Percentiles rank a stretch among this genome's conserved stretches.
Conservation (phyloP, 2,888 invertebrate species). For the Agrotis ipsilon region DNA sequence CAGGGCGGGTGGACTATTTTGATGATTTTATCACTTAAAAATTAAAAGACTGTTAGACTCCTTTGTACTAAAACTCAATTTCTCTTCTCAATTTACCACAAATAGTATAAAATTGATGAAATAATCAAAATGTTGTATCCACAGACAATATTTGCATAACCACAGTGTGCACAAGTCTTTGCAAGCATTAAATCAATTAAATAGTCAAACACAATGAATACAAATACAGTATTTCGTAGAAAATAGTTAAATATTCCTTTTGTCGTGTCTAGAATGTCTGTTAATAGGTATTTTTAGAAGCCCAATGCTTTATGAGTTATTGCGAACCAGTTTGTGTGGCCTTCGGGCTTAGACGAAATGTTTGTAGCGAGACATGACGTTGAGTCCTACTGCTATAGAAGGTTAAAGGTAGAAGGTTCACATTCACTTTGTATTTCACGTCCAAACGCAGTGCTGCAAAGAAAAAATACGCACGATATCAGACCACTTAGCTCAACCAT, state of each 20-base stretch:
- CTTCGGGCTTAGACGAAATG: constrained; percentile 59
- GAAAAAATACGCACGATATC: too few relatives aligned
- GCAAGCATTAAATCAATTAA: constrained; percentile 45
- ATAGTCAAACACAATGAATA: constrained; percentile 33
- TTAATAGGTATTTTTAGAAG: constrained; percentile 60
- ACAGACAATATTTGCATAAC: neutral
- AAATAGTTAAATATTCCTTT: constrained; percentile 40
- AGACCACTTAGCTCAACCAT: too few relatives aligned
- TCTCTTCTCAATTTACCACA: neutral
- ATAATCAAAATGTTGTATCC: neutral
- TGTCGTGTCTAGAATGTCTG: constrained; percentile 45
- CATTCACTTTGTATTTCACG: too few relatives aligned
- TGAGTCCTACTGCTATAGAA: neutral
- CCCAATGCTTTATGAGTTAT: constrained; percentile 54
- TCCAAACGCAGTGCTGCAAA: too few relatives aligned
- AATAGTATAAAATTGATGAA: neutral
- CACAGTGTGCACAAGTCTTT: constrained; percentile 29
- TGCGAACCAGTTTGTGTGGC: constrained; percentile 56
- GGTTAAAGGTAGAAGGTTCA: constrained; percentile 31
- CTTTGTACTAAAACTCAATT: too few relatives aligned
- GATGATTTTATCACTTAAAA: too few relatives aligned
- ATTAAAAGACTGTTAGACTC: too few relatives aligned
- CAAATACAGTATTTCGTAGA: constrained; percentile 26
- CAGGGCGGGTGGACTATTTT: too few relatives aligned
- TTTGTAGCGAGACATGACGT: constrained; percentile 50